A percentile compares a stretch with the other conserved stretches of the same genome.
Conservation (phyloP, 2,113 vertebrate species). For the Paralichthys olivaceus region DNA sequence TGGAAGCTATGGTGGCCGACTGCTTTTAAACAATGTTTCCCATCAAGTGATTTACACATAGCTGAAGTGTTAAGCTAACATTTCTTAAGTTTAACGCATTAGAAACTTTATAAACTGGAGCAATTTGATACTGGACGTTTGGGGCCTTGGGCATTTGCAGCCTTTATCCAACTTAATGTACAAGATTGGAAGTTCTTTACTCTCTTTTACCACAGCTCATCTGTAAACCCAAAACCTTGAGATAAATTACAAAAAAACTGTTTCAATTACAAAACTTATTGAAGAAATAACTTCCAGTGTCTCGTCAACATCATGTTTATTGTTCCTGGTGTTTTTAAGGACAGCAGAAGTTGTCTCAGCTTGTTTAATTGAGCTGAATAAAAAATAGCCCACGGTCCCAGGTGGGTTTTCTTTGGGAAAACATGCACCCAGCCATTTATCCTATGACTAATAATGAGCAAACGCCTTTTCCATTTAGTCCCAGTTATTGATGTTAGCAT, state of each 20-base stretch:
- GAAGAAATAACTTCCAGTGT: neutral
- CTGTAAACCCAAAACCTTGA: neutral
- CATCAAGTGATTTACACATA: no score
- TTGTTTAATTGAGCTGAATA: conserved; percentile 43
- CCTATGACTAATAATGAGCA: conserved; percentile 52
- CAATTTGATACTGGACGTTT: no score
- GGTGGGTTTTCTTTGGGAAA: conserved; percentile 47
- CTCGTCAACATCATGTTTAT: neutral
- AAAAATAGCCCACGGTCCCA: conserved; percentile 48
- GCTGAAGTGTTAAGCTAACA: no score
- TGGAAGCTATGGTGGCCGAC: no score
- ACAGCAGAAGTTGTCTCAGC: conserved; percentile 6
- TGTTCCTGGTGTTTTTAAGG: conserved; percentile 6
- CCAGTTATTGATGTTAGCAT: conserved; percentile 25
- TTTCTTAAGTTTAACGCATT: no score
- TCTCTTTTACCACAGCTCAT: no score
- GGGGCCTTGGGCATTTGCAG: no score
- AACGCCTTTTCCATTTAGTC: conserved; percentile 36
- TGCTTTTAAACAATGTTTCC: no score
- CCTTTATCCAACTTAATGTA: neutral
- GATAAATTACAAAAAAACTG: neutral
- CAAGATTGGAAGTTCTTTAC: no score
- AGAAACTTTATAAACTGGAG: no score
- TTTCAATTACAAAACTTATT: neutral
- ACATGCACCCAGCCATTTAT: conserved; percentile 43